A percentile compares a stretch with the other conserved stretches of the same genome.
These are phyloP conservation scores for Dyspetes luteomarginatus DNA, from an alignment of 2,888 invertebrate species.

Conservation along the genomic window DNA sequence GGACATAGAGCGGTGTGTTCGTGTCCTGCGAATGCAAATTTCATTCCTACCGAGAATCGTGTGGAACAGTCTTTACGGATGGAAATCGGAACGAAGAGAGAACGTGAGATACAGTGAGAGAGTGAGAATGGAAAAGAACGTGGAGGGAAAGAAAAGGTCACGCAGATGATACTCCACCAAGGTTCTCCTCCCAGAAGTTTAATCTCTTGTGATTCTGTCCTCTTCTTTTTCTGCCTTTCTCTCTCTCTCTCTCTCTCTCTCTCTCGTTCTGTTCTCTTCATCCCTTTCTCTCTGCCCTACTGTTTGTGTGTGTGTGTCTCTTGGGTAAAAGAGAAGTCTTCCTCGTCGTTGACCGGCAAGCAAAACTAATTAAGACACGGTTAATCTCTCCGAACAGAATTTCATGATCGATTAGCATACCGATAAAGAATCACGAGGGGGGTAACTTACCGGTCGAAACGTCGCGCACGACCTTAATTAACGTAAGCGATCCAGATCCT, in stretches of 20 bases:
- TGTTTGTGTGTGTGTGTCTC: conserved; percentile 40
- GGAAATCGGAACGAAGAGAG: conserved; percentile 66
- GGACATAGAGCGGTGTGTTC: conserved; percentile 45
- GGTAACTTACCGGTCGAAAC: conserved; percentile 67
- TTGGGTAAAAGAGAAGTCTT: conserved; percentile 52
- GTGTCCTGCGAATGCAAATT: conserved; percentile 71
- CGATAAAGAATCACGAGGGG: conserved; percentile 76
- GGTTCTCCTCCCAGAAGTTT: conserved; percentile 49
- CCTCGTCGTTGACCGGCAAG: conserved; percentile 68
- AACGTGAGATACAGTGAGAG: conserved; percentile 35
- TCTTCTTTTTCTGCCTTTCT: conserved; percentile 30
- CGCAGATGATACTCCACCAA: conserved; percentile 57
- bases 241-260: conserved; percentile 10
- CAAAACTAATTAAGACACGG: conserved; percentile 81
- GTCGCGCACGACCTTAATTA: conserved; percentile 79
- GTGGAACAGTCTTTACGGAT: conserved; percentile 70
- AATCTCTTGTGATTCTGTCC: conserved; percentile 48
- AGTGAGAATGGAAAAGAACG: conserved; percentile 49
- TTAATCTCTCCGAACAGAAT: conserved; percentile 76
- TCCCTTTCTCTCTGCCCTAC: conserved; percentile 26
- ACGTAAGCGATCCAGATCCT: conserved; percentile 73
- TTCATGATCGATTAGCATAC: conserved; percentile 79
- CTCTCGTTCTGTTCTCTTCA: conserved; percentile 4
- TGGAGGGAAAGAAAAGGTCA: conserved; percentile 57
- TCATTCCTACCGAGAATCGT: conserved; percentile 70